Base-by-base conservation (phyloP, 2,888 invertebrate genomes). In the Ormia ochracea region DNA sequence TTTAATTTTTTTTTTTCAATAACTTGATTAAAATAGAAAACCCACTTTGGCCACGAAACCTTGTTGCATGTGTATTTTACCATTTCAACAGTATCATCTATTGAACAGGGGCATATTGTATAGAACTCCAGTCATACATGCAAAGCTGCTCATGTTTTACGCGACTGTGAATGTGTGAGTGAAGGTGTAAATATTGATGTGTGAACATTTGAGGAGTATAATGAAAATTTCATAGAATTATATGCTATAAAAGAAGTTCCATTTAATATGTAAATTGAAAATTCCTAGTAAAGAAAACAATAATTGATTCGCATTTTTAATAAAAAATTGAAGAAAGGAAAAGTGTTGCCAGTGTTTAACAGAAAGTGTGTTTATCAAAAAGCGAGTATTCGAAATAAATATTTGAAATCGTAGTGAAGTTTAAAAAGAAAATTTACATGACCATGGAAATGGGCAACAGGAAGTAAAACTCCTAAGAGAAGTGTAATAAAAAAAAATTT, bases 1-100 rank as follows among this genome's bases (percentile, higher is more conserved):
- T n/a, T n/a, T n/a, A n/a, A n/a, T n/a, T n/a, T n/a, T n/a, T n/a
- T n/a, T n/a, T 50, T 69, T 56, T 31, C 43, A 43, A 58, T 69
- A 45, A 26, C 58, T 54, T 70, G 58, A 54, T 45, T 66, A 66
- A 52, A 56, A 54, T 26, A 43, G 2, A 52, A 52, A 59, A 68
- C 4, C 41, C 58, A 31, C 65, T 52, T 54, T 59, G 36, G 38
- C 65, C 65, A 54, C 59, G 36, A 75, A 56, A 56, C n/a, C n/a
- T n/a, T 59, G 63, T 56, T 23, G 17, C 36, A 63, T 56, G 26
- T 17, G 43, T 3, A 38, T 45, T 56, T 58, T 59, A 2, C 36
- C 58, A 23, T 58, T 56, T 69, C 59, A 26, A 36, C 36, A 69
- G n/a, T 19, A 54, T 45, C 63, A 63, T 63, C 63, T 36, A 73